Evolutionary conservation across 2,797 vertebrate genomes (phyloP).

Genomic region (Siniperca obscura): DNA sequence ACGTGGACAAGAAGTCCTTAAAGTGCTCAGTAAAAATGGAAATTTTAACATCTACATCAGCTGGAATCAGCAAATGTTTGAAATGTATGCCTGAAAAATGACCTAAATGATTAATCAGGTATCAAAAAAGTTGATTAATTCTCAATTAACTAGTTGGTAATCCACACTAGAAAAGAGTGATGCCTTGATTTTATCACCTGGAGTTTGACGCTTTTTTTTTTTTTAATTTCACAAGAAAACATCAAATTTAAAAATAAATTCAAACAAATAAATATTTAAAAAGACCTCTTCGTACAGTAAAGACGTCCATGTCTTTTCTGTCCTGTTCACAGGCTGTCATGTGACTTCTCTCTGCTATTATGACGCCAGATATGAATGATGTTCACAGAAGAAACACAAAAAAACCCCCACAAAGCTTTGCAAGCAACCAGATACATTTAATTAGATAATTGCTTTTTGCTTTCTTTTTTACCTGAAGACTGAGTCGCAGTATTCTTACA

Average conservation of each 20-base stretch:
- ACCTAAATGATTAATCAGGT: background rate
- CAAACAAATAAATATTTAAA: background rate
- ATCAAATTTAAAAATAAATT: background rate
- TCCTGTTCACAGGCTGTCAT: conserved; percentile 28
- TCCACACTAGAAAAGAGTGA: background rate
- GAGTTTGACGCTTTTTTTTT: background rate
- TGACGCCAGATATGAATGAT: conserved; percentile 42
- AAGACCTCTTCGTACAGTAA: background rate
- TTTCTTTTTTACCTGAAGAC: conserved; percentile 55
- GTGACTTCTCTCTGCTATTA: background rate
- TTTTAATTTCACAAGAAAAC: background rate
- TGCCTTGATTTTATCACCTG: background rate
- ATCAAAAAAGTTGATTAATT: background rate
- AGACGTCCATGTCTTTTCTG: background rate
- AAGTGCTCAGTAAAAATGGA: background rate
- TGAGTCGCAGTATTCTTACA: conserved; percentile 56
- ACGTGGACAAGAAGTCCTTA: background rate
- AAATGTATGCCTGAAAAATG: background rate
- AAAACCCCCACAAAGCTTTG: conserved; percentile 60
- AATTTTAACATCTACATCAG: background rate
- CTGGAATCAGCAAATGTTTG: background rate
- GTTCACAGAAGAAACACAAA: conserved; percentile 44
- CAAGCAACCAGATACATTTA: conserved; percentile 83
- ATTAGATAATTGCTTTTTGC: conserved; percentile 75
- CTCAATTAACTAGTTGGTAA: background rate